Percentiles rank a stretch among this genome's conserved stretches.
phyloP scores from a whole-genome alignment of 1,140 invertebrate species.

The Zaprionus taronus region DNA sequence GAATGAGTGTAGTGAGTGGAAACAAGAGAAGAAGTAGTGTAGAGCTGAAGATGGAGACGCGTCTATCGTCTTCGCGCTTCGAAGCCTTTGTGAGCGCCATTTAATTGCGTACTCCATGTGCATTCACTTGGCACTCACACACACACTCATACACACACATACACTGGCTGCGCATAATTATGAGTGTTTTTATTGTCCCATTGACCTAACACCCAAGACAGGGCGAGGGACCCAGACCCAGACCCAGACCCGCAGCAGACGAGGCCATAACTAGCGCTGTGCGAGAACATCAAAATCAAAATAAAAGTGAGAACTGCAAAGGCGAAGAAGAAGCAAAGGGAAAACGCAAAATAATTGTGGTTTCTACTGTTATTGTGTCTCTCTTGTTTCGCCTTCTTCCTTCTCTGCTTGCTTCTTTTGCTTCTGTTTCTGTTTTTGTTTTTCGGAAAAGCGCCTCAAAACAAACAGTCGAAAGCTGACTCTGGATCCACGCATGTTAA shows the following conservation, averaged over 20 bases:
- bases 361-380: neutral
- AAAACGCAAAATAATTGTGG: conserved; percentile 43
- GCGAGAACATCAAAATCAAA: conserved; percentile 65
- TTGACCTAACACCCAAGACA: conserved; percentile 76
- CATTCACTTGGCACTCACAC: conserved; percentile 20
- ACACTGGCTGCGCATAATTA: conserved; percentile 27
- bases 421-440: conserved; percentile 1
- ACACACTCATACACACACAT: neutral
- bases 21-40: conserved; percentile 5
- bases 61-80: conserved; percentile 17
- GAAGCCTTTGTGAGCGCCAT: conserved; percentile 35
- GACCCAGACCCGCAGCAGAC: conserved; percentile 12
- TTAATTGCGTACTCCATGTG: conserved; percentile 35
- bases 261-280: neutral
- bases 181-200: conserved; percentile 73
- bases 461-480: conserved; percentile 24
- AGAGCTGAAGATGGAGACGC: neutral
- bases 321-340: neutral
- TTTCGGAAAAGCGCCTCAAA: conserved; percentile 42
- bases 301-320: conserved; percentile 57
- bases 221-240: conserved; percentile 7
- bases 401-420: neutral
- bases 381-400: neutral
- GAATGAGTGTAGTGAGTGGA: conserved; percentile 44
- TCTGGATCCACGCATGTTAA: neutral